A percentile compares a stretch with the other conserved stretches of the same genome.
Conservation (phyloP, 2,888 invertebrate genomes). For the Nomada lathburiana region DNA sequence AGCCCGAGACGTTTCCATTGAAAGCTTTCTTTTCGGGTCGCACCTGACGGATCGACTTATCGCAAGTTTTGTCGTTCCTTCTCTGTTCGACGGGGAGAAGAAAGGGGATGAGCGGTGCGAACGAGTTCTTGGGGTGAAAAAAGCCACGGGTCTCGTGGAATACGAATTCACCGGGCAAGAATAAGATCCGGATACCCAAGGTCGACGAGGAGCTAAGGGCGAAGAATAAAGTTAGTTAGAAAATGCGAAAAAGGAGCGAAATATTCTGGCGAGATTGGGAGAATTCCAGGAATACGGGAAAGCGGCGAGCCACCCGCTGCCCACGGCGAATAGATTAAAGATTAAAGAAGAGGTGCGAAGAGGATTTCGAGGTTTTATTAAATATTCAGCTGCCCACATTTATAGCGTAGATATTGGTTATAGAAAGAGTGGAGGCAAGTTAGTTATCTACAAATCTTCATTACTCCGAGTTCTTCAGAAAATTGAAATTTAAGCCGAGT, state of each 20-base stretch:
- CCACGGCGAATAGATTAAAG: slow-evolving; percentile 51
- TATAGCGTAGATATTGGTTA: slow-evolving; percentile 53
- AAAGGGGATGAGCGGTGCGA: slow-evolving; percentile 38
- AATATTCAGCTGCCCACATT: slow-evolving; percentile 45
- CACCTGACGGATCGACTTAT: slow-evolving; percentile 79
- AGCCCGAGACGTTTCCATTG: slow-evolving; percentile 73
- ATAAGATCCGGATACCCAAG: slow-evolving; percentile 66
- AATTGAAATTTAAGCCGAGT: slow-evolving; percentile 45
- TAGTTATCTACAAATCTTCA: slow-evolving; percentile 36
- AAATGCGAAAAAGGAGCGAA: slow-evolving; percentile 44
- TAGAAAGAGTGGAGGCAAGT: slow-evolving; percentile 40
- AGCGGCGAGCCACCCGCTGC: slow-evolving; percentile 9
- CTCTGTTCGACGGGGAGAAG: slow-evolving; percentile 28
- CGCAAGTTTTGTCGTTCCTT: slow-evolving; percentile 66
- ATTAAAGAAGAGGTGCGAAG: slow-evolving; percentile 51
- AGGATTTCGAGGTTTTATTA: slow-evolving; percentile 54
- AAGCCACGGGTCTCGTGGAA: slow-evolving; percentile 65
- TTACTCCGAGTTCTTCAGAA: not conserved
- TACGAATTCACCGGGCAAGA: slow-evolving; percentile 75
- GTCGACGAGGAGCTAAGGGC: slow-evolving; percentile 61
- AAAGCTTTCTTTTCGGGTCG: slow-evolving; percentile 76
- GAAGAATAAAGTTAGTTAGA: slow-evolving; percentile 72
- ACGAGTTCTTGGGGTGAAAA: slow-evolving; percentile 51
- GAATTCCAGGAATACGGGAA: slow-evolving; percentile 49
- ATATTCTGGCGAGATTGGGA: slow-evolving; percentile 61